Evolutionary conservation across 1,140 invertebrate species (phyloP).

Genomic region (Zaprionus lachaisei): DNA sequence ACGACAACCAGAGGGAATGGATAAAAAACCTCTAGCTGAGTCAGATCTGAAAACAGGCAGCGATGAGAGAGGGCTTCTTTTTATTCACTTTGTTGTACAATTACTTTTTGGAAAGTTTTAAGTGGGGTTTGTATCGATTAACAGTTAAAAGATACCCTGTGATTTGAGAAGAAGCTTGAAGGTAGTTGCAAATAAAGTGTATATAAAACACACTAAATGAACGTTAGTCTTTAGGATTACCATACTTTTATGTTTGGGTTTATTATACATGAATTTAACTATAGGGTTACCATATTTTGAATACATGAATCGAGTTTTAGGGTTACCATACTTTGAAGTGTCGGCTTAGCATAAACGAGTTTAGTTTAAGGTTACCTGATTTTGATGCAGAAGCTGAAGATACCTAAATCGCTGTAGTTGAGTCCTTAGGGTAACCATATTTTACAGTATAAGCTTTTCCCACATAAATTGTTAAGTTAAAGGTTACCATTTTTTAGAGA

Average conservation of each 20-base stretch:
- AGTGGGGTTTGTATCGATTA: neutral
- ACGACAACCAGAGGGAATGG: conserved; percentile 9
- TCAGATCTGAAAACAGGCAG: neutral
- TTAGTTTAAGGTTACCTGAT: neutral
- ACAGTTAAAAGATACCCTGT: neutral
- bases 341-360: neutral
- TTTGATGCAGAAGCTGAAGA: neutral
- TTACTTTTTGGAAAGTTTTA: neutral
- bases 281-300: neutral
- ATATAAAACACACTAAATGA: neutral
- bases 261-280: neutral
- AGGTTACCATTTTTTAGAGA: too few relatives aligned
- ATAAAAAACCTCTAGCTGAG: conserved; percentile 6
- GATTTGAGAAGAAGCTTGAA: too few relatives aligned
- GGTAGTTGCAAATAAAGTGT: too few relatives aligned
- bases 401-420: too few relatives aligned
- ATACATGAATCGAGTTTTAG: neutral
- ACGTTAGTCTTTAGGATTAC: neutral
- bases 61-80: neutral
- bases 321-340: neutral
- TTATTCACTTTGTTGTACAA: neutral
- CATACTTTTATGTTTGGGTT: neutral
- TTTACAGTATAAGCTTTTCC: too few relatives aligned
- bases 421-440: too few relatives aligned
- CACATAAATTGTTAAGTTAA: too few relatives aligned